phyloP scores from a whole-genome alignment of 2,113 vertebrate species.

The Elachura formosa region DNA sequence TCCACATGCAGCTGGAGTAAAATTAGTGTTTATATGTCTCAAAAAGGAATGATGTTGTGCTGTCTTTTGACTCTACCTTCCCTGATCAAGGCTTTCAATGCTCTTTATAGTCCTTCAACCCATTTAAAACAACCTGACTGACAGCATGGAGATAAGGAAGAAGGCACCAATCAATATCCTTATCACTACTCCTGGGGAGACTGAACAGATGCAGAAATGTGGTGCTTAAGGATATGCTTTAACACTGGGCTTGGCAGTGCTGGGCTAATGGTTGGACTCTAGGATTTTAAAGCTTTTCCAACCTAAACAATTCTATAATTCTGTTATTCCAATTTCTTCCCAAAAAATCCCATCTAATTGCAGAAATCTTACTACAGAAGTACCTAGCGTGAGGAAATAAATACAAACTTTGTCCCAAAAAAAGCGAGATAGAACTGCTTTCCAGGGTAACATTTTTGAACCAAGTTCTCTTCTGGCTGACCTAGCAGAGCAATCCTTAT shows the following conservation, averaged over 20 bases:
- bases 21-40: background rate
- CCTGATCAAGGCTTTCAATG: background rate
- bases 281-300: background rate
- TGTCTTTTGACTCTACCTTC: background rate
- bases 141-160: background rate
- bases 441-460: background rate
- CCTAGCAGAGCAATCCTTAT: slow-evolving; percentile 15
- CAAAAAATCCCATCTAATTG: background rate
- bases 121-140: background rate
- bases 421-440: background rate
- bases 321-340: background rate
- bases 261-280: background rate
- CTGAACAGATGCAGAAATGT: background rate
- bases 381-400: background rate
- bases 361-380: background rate
- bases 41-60: background rate
- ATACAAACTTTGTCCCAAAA: background rate
- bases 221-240: background rate
- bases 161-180: background rate
- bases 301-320: background rate
- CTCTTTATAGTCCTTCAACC: background rate
- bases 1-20: background rate
- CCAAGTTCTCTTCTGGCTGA: slow-evolving; percentile 9
- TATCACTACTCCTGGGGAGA: background rate
- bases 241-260: background rate